Evolutionary conservation across 2,888 invertebrate species (phyloP).

Genomic region (Drosophila mettleri): DNA sequence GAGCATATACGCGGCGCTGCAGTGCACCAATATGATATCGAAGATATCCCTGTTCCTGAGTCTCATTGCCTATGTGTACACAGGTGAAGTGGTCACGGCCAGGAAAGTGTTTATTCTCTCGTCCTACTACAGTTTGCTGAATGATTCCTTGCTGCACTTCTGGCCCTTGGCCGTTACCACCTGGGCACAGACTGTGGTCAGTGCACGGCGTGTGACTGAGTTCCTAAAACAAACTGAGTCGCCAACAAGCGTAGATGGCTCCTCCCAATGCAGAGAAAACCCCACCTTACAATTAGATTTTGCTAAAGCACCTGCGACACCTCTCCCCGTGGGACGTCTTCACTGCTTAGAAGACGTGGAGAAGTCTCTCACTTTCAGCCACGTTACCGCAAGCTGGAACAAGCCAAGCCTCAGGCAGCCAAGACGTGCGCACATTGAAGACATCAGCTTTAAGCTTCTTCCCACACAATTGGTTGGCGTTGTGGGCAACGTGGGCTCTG

Average conservation of each 20-base stretch:
- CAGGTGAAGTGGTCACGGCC: constrained; percentile 89
- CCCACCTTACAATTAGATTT: constrained; percentile 43
- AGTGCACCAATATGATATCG: constrained; percentile 91
- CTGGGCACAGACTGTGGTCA: constrained; percentile 91
- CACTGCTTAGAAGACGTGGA: constrained; percentile 45
- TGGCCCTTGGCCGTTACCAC: constrained; percentile 92
- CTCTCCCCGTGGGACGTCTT: constrained; percentile 34
- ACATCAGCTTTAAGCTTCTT: constrained; percentile 83
- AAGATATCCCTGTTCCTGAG: constrained; percentile 92
- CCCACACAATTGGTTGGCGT: constrained; percentile 84
- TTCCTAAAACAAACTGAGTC: constrained; percentile 86
- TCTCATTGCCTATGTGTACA: constrained; percentile 89
- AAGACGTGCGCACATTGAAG: constrained; percentile 50
- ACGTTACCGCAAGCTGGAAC: constrained; percentile 86
- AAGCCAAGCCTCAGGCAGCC: constrained; percentile 53
- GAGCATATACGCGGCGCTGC: constrained; percentile 89
- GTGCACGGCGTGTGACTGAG: constrained; percentile 89
- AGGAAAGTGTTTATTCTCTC: constrained; percentile 92
- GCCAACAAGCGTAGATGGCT: constrained; percentile 37
- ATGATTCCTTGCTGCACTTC: constrained; percentile 91
- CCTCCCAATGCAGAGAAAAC: constrained; percentile 43
- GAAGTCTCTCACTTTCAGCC: constrained; percentile 79
- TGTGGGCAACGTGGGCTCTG: constrained; percentile 90
- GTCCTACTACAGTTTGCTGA: constrained; percentile 91
- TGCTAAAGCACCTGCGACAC: background rate